A percentile compares a stretch with the other conserved stretches of the same genome.
Conservation (phyloP, 2,888 invertebrate species). For the Mythimna albipuncta region DNA sequence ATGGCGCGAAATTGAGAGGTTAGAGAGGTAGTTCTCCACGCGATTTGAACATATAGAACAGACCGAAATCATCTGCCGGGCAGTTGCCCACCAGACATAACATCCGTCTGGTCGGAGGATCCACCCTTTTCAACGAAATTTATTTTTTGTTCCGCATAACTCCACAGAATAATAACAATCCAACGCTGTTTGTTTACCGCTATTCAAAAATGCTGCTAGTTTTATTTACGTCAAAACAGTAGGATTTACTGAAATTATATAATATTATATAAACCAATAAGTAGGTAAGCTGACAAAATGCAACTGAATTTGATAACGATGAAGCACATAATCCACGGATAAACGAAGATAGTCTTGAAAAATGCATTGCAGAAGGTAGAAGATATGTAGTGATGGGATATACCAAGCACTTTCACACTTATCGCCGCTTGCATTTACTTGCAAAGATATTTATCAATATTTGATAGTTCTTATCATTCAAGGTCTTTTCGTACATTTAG, state of each 20-base stretch:
- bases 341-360: not conserved
- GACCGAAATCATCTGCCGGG: no score
- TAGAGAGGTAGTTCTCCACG: no score
- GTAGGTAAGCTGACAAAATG: not conserved
- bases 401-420: constrained; percentile 3
- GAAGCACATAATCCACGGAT: not conserved
- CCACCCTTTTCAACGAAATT: no score
- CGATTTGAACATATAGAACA: no score
- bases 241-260: not conserved
- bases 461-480: constrained; percentile 31
- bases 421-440: constrained; percentile 5
- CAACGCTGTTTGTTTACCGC: no score
- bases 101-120: no score
- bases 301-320: not conserved
- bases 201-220: no score
- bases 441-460: constrained; percentile 19
- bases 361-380: not conserved
- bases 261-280: not conserved
- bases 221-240: not conserved
- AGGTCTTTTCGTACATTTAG: constrained; percentile 5
- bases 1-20: no score
- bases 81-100: no score
- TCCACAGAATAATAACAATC: no score
- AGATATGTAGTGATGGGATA: constrained; percentile 6
- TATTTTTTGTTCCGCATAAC: no score